These are phyloP conservation scores for Pycnonotus jocosus DNA, from an alignment of 2,113 vertebrate genomes.

Conservation along the genomic window DNA sequence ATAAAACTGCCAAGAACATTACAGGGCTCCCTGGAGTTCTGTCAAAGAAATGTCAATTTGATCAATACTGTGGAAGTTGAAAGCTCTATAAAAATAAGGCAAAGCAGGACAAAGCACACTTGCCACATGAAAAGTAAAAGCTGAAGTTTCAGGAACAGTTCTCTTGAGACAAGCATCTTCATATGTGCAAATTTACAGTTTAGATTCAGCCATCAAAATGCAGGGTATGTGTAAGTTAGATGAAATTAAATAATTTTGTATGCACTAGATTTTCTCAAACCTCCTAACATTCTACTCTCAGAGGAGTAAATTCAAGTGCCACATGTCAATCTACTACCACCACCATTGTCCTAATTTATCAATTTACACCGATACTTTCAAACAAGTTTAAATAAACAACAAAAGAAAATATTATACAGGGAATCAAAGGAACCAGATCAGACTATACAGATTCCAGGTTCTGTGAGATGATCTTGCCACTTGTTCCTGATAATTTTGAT, in stretches of 20 bases:
- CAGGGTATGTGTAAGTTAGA: not conserved
- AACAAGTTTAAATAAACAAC: not conserved
- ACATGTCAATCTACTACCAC: not conserved
- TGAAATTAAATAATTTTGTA: not conserved
- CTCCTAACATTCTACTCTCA: not conserved
- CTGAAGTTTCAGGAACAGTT: not conserved
- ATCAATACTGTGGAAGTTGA: not conserved
- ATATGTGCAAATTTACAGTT: not conserved
- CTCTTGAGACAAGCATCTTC: not conserved
- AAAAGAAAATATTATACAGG: not conserved
- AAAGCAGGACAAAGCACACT: not conserved
- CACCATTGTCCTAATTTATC: not conserved
- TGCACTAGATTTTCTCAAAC: not conserved
- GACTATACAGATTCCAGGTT: not conserved
- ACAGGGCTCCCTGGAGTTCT: not conserved
- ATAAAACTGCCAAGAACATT: not conserved
- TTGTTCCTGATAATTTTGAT: not conserved
- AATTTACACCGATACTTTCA: not conserved
- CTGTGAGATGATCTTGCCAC: not conserved
- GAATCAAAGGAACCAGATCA: not conserved
- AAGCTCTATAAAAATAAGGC: not conserved
- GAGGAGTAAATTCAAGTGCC: not conserved
- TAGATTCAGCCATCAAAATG: not conserved
- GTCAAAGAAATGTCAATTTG: not conserved
- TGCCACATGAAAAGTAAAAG: not conserved